Base-by-base conservation (phyloP, 2,797 vertebrate genomes). In the Chaenodraco wilsoni region DNA sequence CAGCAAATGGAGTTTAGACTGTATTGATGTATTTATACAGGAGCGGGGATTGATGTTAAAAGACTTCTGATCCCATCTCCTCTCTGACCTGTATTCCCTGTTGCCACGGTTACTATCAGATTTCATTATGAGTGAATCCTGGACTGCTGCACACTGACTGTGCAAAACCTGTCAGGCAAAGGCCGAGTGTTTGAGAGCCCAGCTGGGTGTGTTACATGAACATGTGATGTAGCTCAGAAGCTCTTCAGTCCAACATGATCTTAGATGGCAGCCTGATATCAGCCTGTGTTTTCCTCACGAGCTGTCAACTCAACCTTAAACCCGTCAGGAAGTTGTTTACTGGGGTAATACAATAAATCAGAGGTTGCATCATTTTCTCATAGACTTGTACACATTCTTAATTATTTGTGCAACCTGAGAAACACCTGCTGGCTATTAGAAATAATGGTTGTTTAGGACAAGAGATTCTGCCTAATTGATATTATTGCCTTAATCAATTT, bases 21-120 rank as follows among this genome's bases (percentile, higher is more conserved):
- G 50, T 58, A 68, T 65, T 69, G 63, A 79, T 78, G 74, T 82
- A 73, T 76, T 84, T 66, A 77, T 74, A 78, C 76, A 64, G 9
- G n/a, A 72, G 70, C 52, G 15, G 81, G 71, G 71, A 72, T 79
- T 78, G 66, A 82, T 69, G 72, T 73, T 78, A 81, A 81, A 76
- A 58, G 62, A 81, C 80, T 80, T 78, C 58, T 82, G 78, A 85
- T 84, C 71, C 72, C 45, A 17, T 87, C 74, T 74, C 70, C 72
- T 77, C 19, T 71, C 70, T 76, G 80, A 82, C 84, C 82, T 76
- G 74, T 74, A 61, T 75, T 61, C 61, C 78, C 69, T 69, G 89
- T 88, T 88, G 83, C 82, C 80, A 84, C 65, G 62, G 82, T 84
- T 82, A 88, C 86, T 70, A 81, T 88, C 82, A 84, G 68, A 86